Evolutionary conservation across 2,888 invertebrate species (phyloP), one percentile per base, ranked within the genome.

Genomic region (Baccha elongata): DNA sequence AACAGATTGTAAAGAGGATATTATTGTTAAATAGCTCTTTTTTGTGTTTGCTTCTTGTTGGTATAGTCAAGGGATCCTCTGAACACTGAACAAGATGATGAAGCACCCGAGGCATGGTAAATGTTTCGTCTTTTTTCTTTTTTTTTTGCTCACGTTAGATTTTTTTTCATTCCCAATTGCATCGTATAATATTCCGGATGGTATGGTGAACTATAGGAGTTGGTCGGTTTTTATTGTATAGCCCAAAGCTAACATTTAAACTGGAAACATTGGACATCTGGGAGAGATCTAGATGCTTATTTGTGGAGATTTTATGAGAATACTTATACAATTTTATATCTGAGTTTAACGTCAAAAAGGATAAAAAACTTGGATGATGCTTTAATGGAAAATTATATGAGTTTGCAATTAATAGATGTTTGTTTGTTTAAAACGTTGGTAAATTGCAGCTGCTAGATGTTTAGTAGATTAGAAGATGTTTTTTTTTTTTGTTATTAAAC

Each of bases 161-260:
- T 60, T 13, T 42, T 15, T 19, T 42, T 19, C 58, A 65, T 32
- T 79, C 78, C 81, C 81, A 32, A 44, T 46, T 81, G 81, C 81
- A 81, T 76, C 81, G 40, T 81, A 71, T 60, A 76, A 32, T 17
- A 44, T 19, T 44, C 29, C 8, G 64, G 46, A 17, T 65, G 40
- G 35, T 13, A 19, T 17, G n/a, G 1, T 10, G 17, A 23, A n/a
- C 11, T 15, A n/a, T n/a, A 40, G 55, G 44, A 32, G 35, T 17
- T 23, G 26, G 46, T 35, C 21, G 40, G 26, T 44, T 46, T 46
- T 48, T 75, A 62, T 29, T 60, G 44, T 44, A 44, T 29, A 29
- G 60, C 65, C 62, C 67, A 29, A 48, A 26, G 58, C 40, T 52
- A 35, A 42, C 55, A 60, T 60, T 73, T 52, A 26, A 60, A 52